A percentile compares a stretch with the other conserved stretches of the same genome.
Conservation (phyloP, 2,888 invertebrate genomes). For the Spilarctia lutea region DNA sequence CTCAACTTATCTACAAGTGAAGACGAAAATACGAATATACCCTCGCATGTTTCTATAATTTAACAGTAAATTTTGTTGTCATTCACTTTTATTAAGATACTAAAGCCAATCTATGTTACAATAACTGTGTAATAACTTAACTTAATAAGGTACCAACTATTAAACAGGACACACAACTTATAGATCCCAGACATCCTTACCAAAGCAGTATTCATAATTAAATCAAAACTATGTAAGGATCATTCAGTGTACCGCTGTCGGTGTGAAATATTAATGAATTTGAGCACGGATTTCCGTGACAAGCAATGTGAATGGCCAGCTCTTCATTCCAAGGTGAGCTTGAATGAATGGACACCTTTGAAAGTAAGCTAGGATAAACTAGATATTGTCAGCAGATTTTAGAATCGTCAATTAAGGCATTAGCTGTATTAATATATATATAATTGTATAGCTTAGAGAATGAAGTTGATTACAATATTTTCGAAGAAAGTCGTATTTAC, state of each 20-base stretch:
- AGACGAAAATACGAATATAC: too few relatives aligned
- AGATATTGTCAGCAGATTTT: background rate
- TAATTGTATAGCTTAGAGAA: too few relatives aligned
- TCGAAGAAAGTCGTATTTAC: too few relatives aligned
- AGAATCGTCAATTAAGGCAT: background rate
- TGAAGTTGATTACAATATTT: too few relatives aligned
- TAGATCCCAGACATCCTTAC: background rate
- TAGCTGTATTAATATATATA: background rate
- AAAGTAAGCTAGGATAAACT: background rate
- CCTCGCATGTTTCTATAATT: too few relatives aligned
- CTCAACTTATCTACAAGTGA: too few relatives aligned
- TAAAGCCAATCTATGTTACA: background rate
- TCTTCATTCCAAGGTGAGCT: slow-evolving; percentile 22
- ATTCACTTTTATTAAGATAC: background rate
- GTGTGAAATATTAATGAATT: slow-evolving; percentile 26
- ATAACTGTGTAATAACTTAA: background rate
- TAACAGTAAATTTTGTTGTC: background rate
- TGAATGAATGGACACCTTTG: slow-evolving; percentile 15
- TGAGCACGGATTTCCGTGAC: slow-evolving; percentile 24
- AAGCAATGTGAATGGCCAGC: slow-evolving; percentile 23
- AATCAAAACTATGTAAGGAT: slow-evolving; percentile 12
- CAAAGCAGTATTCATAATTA: slow-evolving; percentile 15
- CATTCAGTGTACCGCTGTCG: slow-evolving; percentile 10
- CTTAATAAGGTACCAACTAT: background rate
- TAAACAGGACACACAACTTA: background rate